Evolutionary conservation across 2,888 invertebrate species (phyloP).

Genomic region (Agrochola circellaris): DNA sequence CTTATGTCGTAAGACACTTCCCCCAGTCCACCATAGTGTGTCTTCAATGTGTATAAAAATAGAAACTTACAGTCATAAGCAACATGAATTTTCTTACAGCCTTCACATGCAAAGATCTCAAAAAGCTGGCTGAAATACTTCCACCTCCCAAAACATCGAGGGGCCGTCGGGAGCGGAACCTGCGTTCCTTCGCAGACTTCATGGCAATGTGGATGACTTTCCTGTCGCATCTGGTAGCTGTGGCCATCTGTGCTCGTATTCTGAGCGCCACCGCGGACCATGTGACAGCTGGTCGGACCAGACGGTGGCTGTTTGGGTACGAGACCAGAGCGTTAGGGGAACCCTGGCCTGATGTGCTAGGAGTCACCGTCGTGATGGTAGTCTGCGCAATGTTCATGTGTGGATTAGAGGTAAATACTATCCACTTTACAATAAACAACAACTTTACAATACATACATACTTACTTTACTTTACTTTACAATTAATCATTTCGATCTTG

Average conservation of each 20-base stretch:
- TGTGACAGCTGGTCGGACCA: slow-evolving; percentile 91
- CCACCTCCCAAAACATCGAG: slow-evolving; percentile 83
- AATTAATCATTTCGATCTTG: not conserved
- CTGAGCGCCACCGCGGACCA: slow-evolving; percentile 92
- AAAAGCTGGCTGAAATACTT: slow-evolving; percentile 82
- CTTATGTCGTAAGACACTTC: not conserved
- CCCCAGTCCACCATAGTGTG: not conserved
- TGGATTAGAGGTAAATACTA: slow-evolving; percentile 89
- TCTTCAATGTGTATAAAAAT: not conserved
- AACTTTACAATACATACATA: not conserved
- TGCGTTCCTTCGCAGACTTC: slow-evolving; percentile 90
- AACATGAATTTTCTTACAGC: slow-evolving; percentile 70
- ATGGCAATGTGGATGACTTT: slow-evolving; percentile 91
- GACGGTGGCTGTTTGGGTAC: slow-evolving; percentile 91
- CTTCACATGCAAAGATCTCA: slow-evolving; percentile 84
- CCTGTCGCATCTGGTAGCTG: slow-evolving; percentile 90
- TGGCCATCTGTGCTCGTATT: slow-evolving; percentile 91
- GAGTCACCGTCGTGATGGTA: slow-evolving; percentile 91
- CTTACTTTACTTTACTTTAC: not conserved
- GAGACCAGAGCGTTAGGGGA: slow-evolving; percentile 91
- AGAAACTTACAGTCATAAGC: not conserved
- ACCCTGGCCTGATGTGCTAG: slow-evolving; percentile 92
- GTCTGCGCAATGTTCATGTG: slow-evolving; percentile 92
- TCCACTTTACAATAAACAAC: not conserved
- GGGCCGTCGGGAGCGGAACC: slow-evolving; percentile 85